These are phyloP conservation scores for Lates calcarifer DNA, from an alignment of 2,113 vertebrate species.

Conservation along the genomic window DNA sequence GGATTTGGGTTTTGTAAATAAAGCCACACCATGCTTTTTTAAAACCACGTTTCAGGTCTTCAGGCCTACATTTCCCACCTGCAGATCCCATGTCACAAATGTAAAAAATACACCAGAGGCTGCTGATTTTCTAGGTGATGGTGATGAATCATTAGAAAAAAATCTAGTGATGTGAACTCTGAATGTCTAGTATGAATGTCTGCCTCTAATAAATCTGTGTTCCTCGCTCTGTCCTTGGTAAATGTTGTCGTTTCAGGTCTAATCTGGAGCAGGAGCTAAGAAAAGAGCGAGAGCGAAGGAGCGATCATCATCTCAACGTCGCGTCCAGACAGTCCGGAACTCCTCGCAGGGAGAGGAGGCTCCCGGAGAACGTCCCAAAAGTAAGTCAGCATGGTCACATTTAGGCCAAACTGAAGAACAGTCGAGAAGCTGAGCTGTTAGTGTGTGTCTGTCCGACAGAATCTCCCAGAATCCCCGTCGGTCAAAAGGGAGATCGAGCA, in stretches of 20 bases:
- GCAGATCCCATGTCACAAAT: too few species aligned
- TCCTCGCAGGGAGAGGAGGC: slow-evolving; percentile 62
- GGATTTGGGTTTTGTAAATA: too few species aligned
- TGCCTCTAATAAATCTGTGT: too few species aligned
- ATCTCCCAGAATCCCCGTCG: slow-evolving; percentile 64
- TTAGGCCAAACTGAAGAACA: neutral
- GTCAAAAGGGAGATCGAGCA: slow-evolving; percentile 81
- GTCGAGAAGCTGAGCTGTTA: rapidly evolving
- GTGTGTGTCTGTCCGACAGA: slow-evolving; percentile 4
- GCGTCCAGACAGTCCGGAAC: slow-evolving; percentile 48
- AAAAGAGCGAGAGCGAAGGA: slow-evolving; percentile 84
- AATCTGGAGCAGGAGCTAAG: slow-evolving; percentile 89
- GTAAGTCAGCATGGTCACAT: slow-evolving; percentile 22
- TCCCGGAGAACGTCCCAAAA: neutral
- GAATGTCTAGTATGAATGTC: too few species aligned
- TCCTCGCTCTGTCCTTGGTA: too few species aligned
- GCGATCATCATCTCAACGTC: slow-evolving; percentile 58
- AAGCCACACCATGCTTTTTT: too few species aligned
- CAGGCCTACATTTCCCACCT: too few species aligned
- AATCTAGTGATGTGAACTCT: too few species aligned
- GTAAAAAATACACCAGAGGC: too few species aligned
- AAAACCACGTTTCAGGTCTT: too few species aligned
- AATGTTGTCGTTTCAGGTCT: slow-evolving; percentile 77
- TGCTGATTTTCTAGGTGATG: too few species aligned
- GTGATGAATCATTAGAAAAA: too few species aligned